Evolutionary conservation across 2,888 invertebrate species (phyloP).

Genomic region (Endotricha flammealis): DNA sequence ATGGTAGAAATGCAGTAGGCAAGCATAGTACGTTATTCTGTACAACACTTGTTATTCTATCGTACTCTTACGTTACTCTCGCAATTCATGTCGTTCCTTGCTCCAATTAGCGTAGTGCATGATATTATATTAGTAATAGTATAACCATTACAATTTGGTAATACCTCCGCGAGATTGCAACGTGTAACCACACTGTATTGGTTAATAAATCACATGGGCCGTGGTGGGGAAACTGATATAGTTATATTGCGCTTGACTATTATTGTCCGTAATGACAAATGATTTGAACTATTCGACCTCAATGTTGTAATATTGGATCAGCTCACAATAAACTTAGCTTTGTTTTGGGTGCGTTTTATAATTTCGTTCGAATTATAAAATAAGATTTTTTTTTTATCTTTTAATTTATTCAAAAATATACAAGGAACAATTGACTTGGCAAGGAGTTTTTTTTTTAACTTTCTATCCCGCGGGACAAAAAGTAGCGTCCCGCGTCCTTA

Average conservation of each 20-base stretch:
- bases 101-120: slow-evolving; percentile 19
- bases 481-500: no score
- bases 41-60: no score
- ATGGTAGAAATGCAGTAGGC: no score
- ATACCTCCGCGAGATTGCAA: slow-evolving; percentile 30
- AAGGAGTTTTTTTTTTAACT: no score
- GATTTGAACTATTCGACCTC: slow-evolving; percentile 27
- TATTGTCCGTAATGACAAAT: slow-evolving; percentile 37
- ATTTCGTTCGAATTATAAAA: no score
- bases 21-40: no score
- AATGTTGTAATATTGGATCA: slow-evolving; percentile 18
- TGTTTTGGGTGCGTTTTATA: no score
- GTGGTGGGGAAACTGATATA: slow-evolving; percentile 38
- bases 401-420: no score
- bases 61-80: slow-evolving; percentile 11
- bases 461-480: no score
- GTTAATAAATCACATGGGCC: slow-evolving; percentile 42
- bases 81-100: slow-evolving; percentile 13
- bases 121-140: slow-evolving; percentile 18
- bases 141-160: slow-evolving; percentile 28
- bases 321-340: not conserved
- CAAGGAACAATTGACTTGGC: no score
- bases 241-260: slow-evolving; percentile 20
- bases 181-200: slow-evolving; percentile 23
- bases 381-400: no score